Evolutionary conservation across 2,888 invertebrate genomes (phyloP).

Genomic region (Sphaerophoria taeniata): DNA sequence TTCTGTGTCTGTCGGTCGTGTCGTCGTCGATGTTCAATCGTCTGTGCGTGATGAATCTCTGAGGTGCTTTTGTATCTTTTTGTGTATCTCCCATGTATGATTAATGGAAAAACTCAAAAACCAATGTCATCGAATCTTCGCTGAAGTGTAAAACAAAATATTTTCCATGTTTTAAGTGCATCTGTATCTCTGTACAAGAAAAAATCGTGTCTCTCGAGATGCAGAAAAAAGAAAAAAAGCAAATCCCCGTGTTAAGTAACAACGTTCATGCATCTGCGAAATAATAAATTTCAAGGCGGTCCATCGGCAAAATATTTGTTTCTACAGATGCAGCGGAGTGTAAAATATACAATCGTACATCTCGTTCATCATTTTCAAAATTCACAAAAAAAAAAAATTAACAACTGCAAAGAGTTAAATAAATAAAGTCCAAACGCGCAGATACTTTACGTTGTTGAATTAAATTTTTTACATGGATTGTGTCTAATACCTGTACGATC

Average conservation of each 20-base stretch:
- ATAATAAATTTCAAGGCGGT: conserved; percentile 51
- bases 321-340: conserved; percentile 67
- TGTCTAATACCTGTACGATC: not conserved
- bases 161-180: conserved; percentile 40
- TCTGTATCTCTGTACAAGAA: not conserved
- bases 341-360: conserved; percentile 54
- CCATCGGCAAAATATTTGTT: conserved; percentile 62
- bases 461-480: conserved; percentile 37
- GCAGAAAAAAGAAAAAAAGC: not conserved
- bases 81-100: conserved; percentile 44
- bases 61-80: conserved; percentile 9
- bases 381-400: conserved; percentile 5
- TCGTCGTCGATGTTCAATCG: not conserved
- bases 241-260: conserved; percentile 45
- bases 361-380: conserved; percentile 33
- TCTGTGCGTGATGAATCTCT: conserved; percentile 26
- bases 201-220: not conserved
- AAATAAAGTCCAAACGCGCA: conserved; percentile 19
- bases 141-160: conserved; percentile 67
- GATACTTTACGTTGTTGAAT: conserved; percentile 46
- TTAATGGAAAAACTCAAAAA: conserved; percentile 67
- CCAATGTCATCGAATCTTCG: conserved; percentile 63
- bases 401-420: conserved; percentile 3
- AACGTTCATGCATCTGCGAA: conserved; percentile 62
- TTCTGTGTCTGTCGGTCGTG: not conserved